Percentiles rank a stretch among this genome's conserved stretches.
Evolutionary conservation across 2,888 invertebrate genomes (phyloP).

Genomic region (Volucella inflata): DNA sequence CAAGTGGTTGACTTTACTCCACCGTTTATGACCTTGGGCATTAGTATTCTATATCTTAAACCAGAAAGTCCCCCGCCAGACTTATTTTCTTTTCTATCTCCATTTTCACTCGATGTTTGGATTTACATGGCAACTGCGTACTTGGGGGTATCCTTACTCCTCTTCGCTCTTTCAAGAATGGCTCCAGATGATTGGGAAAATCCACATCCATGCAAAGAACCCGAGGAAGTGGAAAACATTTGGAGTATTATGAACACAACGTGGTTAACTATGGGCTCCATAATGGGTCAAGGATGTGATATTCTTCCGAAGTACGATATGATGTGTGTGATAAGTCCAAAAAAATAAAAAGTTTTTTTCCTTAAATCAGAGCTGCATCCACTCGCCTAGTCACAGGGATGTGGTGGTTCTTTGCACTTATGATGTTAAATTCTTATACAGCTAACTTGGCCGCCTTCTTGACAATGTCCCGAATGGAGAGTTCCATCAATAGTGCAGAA

Average conservation of each 20-base stretch:
- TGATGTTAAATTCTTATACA: conserved; percentile 96
- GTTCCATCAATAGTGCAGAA: conserved; percentile 94
- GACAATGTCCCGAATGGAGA: conserved; percentile 89
- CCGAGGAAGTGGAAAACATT: conserved; percentile 93
- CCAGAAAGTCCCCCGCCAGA: conserved; percentile 90
- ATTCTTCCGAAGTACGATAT: conserved; percentile 92
- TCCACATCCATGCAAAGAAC: conserved; percentile 94
- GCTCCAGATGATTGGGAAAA: conserved; percentile 97
- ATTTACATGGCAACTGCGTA: conserved; percentile 95
- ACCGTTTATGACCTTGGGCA: conserved; percentile 98
- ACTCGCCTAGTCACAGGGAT: conserved; percentile 94
- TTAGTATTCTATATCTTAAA: conserved; percentile 94
- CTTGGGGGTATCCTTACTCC: conserved; percentile 91
- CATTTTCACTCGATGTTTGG: conserved; percentile 95
- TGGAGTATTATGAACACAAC: conserved; percentile 94
- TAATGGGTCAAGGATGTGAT: conserved; percentile 97
- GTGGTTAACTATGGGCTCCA: conserved; percentile 96
- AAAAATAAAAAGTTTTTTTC: background rate
- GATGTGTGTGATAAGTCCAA: background rate
- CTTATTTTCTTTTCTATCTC: conserved; percentile 95
- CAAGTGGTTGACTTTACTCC: conserved; percentile 96
- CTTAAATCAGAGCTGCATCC: conserved; percentile 90
- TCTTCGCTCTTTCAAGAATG: conserved; percentile 92
- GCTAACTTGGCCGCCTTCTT: conserved; percentile 97
- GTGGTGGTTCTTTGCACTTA: conserved; percentile 97